phyloP scores from a whole-genome alignment of 2,797 vertebrate species.

The Squalus acanthias region DNA sequence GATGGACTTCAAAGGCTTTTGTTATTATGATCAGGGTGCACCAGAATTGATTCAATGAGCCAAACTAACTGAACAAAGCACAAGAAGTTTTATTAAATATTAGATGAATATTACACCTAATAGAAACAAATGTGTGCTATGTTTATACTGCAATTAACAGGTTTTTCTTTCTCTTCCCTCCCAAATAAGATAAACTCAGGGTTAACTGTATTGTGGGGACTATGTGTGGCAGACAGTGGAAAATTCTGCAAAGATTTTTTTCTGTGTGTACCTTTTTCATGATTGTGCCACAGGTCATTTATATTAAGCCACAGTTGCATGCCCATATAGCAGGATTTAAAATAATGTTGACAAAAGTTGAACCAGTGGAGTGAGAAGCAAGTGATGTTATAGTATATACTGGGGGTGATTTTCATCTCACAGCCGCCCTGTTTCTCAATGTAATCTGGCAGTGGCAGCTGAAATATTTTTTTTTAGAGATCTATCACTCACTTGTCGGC shows the following conservation, averaged over 20 bases:
- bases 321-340: neutral
- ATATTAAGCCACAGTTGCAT: neutral
- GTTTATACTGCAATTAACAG: neutral
- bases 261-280: neutral
- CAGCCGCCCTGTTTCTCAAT: no score
- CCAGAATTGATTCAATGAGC: neutral
- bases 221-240: neutral
- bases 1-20: neutral
- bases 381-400: neutral
- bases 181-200: neutral
- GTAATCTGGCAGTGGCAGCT: neutral
- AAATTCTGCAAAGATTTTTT: neutral
- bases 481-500: neutral
- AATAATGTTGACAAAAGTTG: neutral
- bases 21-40: neutral
- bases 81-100: neutral
- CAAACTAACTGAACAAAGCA: neutral
- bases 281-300: neutral
- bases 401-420: neutral
- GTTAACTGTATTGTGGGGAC: neutral
- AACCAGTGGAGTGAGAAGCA: neutral
- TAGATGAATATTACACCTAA: neutral
- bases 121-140: neutral
- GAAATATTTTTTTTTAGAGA: neutral
- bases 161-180: neutral